Evolutionary conservation across 2,797 vertebrate species (phyloP).

Genomic region (Linurgus olivaceus): DNA sequence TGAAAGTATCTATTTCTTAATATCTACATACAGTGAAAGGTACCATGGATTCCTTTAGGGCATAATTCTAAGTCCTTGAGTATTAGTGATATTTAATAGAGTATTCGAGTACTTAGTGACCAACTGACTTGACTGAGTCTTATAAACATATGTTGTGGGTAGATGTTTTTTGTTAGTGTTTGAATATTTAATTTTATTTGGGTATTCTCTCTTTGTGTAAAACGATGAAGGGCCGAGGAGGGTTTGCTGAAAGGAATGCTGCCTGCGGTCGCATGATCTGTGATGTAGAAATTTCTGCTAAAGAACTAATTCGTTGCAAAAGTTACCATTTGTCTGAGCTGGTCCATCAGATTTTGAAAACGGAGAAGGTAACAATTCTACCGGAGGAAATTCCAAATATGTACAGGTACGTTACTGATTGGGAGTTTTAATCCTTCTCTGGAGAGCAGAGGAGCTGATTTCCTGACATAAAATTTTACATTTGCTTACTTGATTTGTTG

Average conservation of each 20-base stretch:
- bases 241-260: conserved; percentile 94
- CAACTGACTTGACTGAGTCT: neutral
- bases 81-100: neutral
- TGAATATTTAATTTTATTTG: neutral
- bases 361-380: conserved; percentile 79
- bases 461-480: neutral
- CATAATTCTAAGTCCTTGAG: neutral
- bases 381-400: conserved; percentile 86
- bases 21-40: neutral
- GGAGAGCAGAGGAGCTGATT: neutral
- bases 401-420: conserved; percentile 82
- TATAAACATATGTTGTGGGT: neutral
- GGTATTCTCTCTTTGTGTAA: neutral
- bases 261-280: conserved; percentile 95
- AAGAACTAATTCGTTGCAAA: conserved; percentile 96
- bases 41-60: neutral
- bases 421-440: neutral
- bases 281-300: conserved; percentile 94
- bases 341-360: conserved; percentile 88
- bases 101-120: neutral
- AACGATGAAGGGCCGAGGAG: conserved; percentile 83
- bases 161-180: neutral
- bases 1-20: neutral
- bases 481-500: neutral
- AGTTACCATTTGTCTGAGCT: conserved; percentile 95